Base-by-base conservation (phyloP, 2,888 invertebrate genomes). In the Pterostichus madidus region DNA sequence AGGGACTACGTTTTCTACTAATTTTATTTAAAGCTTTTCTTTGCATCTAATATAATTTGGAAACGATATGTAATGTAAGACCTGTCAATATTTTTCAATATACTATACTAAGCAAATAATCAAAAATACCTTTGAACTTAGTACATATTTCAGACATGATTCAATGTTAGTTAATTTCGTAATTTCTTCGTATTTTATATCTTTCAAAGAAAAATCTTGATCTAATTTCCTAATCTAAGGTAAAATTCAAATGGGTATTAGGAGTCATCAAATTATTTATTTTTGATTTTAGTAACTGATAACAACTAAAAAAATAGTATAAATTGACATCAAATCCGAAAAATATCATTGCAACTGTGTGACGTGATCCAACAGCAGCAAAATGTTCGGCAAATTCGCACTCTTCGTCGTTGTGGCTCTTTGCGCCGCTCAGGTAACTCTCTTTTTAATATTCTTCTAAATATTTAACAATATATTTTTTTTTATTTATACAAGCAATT, bases 371-470 rank as follows among this genome's bases (percentile, higher is more conserved):
- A 56, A 1, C 8, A 39, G 15, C 15, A 39, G 7, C 52, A 75
- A 59, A 10, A 77, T 77, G 77, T 53, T 77, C 17, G 77, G 56
- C 11, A 77, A 77, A 39, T 56, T 56, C 53, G 56, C 17, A 7
- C 11, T 77, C 15, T 13, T 77, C 15, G 15, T 56, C 24, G 6
- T 56, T 56, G 15, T 56, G 17, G 56, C 77, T 5, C 39, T 77
- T 77, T 53, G 56, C 49, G 77, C 56, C 35, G 13, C 15, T 5
- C 77, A 77, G 77, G 77, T 77, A 59, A 77, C n/a, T n/a, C n/a
- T n/a, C n/a, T 13, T 71, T 59, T 39, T 39, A 7, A 3, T 8
- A 2, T 17, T 59, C 17, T 59, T 49, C 1, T 17, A 59, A 24
- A 15, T 59, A 17, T 59, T 49, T 49, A 4, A 49, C 0, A 49